Conservation (phyloP, 2,888 invertebrate genomes). For the Syrphus vitripennis region DNA sequence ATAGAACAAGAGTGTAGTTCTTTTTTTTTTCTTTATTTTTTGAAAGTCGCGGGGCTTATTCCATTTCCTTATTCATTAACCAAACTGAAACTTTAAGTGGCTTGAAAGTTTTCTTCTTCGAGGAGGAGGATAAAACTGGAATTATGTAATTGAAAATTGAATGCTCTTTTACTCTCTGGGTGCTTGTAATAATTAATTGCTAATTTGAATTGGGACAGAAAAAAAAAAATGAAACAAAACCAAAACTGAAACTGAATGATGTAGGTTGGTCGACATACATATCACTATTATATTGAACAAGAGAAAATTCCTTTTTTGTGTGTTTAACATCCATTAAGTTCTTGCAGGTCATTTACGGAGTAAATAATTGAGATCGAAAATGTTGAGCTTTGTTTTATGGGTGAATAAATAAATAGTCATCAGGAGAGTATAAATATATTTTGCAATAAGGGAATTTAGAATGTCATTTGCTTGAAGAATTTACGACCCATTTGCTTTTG, state of each 20-base stretch:
- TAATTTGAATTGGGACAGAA: conserved; percentile 45
- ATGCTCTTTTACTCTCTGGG: conserved; percentile 25
- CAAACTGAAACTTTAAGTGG: conserved; percentile 60
- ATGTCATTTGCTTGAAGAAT: background rate
- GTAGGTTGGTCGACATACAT: background rate
- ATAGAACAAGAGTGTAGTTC: background rate
- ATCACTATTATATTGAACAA: background rate
- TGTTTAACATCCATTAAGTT: conserved; percentile 21
- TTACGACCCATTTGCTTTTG: background rate
- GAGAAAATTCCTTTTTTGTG: background rate
- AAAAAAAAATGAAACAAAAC: background rate
- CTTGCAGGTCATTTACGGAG: conserved; percentile 12
- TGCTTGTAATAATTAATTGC: conserved; percentile 60
- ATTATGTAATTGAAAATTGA: conserved; percentile 56
- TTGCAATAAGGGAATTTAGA: background rate
- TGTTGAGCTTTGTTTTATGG: conserved; percentile 7
- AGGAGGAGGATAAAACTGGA: conserved; percentile 22
- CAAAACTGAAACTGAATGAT: too few species aligned
- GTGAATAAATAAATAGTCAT: conserved; percentile 14
- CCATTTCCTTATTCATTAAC: conserved; percentile 57
- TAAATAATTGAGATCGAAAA: conserved; percentile 10
- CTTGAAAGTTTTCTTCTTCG: conserved; percentile 15
- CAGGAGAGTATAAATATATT: background rate
- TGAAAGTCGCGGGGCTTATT: conserved; percentile 42
- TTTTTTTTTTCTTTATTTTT: conserved; percentile 13